Conservation (phyloP, 1,140 invertebrate genomes). For the Drosophila lacertosa region DNA sequence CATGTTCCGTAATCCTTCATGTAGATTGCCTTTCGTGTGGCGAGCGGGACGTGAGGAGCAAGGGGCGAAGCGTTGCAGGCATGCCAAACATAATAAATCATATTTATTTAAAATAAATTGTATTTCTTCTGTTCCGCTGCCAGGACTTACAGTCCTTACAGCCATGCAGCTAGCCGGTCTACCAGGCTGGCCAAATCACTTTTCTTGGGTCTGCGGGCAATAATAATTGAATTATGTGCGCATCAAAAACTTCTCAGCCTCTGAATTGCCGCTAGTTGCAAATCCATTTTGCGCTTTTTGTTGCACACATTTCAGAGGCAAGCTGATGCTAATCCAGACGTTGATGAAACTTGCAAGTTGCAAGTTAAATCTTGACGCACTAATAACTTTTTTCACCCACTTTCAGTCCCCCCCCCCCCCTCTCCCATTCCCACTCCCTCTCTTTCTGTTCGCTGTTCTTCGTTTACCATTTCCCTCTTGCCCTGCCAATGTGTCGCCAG, state of each 20-base stretch:
- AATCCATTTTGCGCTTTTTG: constrained; percentile 38
- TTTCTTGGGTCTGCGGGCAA: constrained; percentile 39
- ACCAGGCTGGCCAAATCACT: constrained; percentile 33
- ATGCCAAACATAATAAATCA: constrained; percentile 81
- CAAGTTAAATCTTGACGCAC: constrained; percentile 13
- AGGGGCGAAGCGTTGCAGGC: neutral
- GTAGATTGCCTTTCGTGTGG: constrained; percentile 48
- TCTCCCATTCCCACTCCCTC: neutral
- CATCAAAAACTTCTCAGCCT: constrained; percentile 37
- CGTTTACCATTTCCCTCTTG: constrained; percentile 1
- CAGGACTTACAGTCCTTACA: constrained; percentile 6
- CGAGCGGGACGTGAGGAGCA: neutral
- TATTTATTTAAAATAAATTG: constrained; percentile 80
- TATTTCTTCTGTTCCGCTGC: constrained; percentile 38
- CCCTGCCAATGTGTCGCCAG: constrained; percentile 12
- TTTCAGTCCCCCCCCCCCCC: neutral
- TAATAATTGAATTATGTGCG: constrained; percentile 76
- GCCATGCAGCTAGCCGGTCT: neutral
- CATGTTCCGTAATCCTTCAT: constrained; percentile 52
- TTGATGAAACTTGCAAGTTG: constrained; percentile 35
- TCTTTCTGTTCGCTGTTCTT: neutral
- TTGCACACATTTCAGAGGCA: constrained; percentile 21
- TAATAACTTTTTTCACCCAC: constrained; percentile 22
- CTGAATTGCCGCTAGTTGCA: constrained; percentile 20
- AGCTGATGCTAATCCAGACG: constrained; percentile 15